Percentiles rank a stretch among this genome's conserved stretches.
Evolutionary conservation across 2,888 invertebrate species (phyloP).

Genomic region (Panorpa germanica): DNA sequence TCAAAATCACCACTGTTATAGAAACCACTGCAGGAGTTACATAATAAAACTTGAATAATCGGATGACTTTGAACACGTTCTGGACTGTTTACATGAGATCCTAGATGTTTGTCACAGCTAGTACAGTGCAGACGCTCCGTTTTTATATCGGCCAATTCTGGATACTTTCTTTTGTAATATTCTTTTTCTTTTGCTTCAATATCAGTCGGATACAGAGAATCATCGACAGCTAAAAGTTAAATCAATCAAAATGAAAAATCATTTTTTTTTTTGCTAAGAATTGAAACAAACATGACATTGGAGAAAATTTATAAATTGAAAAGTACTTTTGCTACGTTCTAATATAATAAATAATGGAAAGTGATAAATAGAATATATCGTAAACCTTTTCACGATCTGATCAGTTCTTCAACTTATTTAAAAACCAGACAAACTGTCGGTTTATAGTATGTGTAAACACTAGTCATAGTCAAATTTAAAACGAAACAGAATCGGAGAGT

Average conservation of each 20-base stretch:
- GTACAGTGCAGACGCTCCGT: slow-evolving; percentile 49
- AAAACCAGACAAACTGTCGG: no score
- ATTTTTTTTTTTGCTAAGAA: slow-evolving; percentile 9
- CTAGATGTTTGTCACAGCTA: slow-evolving; percentile 55
- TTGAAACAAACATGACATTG: slow-evolving; percentile 13
- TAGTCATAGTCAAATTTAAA: no score
- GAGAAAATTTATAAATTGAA: slow-evolving; percentile 15
- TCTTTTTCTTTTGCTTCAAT: slow-evolving; percentile 30
- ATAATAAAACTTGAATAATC: slow-evolving; percentile 49
- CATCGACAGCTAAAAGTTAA: slow-evolving; percentile 27
- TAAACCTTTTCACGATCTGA: no score
- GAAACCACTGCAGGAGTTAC: slow-evolving; percentile 52
- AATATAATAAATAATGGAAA: slow-evolving; percentile 18
- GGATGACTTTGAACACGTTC: slow-evolving; percentile 51
- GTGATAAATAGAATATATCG: no score
- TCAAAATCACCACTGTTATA: slow-evolving; percentile 68
- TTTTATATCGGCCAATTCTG: slow-evolving; percentile 38
- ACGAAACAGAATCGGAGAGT: no score
- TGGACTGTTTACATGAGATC: slow-evolving; percentile 44
- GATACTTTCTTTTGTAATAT: slow-evolving; percentile 30
- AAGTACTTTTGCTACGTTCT: slow-evolving; percentile 22
- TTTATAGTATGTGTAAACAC: no score
- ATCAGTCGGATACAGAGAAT: no score
- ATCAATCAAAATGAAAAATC: slow-evolving; percentile 14
- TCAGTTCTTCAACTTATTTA: no score